These are phyloP conservation scores for Scleropages formosus DNA, from an alignment of 2,797 vertebrate species.

Conservation along the genomic window DNA sequence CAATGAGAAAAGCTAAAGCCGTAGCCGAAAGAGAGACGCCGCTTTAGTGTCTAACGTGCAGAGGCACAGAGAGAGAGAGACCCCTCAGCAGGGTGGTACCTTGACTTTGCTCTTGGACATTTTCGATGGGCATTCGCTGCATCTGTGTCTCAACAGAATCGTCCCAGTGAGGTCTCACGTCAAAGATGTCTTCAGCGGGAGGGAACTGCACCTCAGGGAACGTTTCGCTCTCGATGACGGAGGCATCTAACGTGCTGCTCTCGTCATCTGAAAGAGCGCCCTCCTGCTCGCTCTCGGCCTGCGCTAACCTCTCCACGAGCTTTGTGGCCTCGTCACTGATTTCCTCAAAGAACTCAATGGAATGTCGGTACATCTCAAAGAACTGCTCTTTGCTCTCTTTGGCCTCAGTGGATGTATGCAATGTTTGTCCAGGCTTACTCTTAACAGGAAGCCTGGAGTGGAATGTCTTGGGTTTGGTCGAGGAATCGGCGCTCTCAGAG, in stretches of 20 bases:
- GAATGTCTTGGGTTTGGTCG: slow-evolving; percentile 78
- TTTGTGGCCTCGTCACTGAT: slow-evolving; percentile 96
- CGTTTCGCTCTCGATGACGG: slow-evolving; percentile 87
- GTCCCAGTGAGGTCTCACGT: slow-evolving; percentile 95
- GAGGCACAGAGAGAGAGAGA: slow-evolving; percentile 84
- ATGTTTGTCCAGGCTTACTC: slow-evolving; percentile 69
- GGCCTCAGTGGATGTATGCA: slow-evolving; percentile 65
- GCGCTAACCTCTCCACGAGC: slow-evolving; percentile 87
- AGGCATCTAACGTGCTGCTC: slow-evolving; percentile 88
- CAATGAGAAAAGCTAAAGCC: slow-evolving; percentile 66
- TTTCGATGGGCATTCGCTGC: slow-evolving; percentile 97
- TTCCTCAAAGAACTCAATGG: slow-evolving; percentile 91
- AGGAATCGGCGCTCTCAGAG: slow-evolving; percentile 62
- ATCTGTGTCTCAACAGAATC: slow-evolving; percentile 99
- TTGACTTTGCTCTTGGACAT: slow-evolving; percentile 88
- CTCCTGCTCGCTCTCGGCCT: slow-evolving; percentile 86
- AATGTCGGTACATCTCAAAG: slow-evolving; percentile 78
- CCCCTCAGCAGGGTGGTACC: slow-evolving; percentile 91
- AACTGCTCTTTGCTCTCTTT: slow-evolving; percentile 78
- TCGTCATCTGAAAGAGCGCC: slow-evolving; percentile 83
- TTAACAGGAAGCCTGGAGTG: slow-evolving; percentile 87
- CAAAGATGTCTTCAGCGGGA: slow-evolving; percentile 92
- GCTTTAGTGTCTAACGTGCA: slow-evolving; percentile 78
- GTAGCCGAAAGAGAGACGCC: slow-evolving; percentile 79
- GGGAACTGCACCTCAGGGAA: slow-evolving; percentile 84